Percentiles rank a stretch among this genome's conserved stretches.
Conservation (phyloP, 2,113 vertebrate genomes). For the Sceloporus undulatus region DNA sequence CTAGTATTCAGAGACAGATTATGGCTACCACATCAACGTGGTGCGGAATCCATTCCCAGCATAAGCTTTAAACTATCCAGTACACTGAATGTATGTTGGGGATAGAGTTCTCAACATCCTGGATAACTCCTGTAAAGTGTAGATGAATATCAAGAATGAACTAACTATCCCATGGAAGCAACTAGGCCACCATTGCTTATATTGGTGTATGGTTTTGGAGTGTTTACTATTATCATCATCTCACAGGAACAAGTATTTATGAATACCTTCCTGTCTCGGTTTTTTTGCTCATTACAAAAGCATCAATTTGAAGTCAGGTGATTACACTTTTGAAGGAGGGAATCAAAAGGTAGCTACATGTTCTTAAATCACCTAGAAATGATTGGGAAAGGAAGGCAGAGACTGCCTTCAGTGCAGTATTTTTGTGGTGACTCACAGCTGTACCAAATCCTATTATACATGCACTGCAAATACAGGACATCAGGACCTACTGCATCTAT, state of each 20-base stretch:
- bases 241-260: neutral
- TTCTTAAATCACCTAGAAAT: neutral
- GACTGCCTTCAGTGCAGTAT: slow-evolving; percentile 54
- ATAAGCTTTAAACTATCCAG: no score
- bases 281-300: neutral
- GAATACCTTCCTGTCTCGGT: no score
- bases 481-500: slow-evolving; percentile 53
- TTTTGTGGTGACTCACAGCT: slow-evolving; percentile 58
- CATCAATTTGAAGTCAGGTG: neutral
- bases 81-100: no score
- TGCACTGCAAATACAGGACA: slow-evolving; percentile 75
- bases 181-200: no score
- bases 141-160: no score
- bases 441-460: slow-evolving; percentile 70
- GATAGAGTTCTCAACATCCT: no score
- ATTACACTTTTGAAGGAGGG: neutral
- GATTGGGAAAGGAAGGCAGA: slow-evolving; percentile 8
- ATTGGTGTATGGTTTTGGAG: neutral
- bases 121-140: no score
- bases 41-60: no score
- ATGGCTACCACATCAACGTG: no score
- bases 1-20: neutral
- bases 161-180: no score
- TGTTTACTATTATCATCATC: neutral
- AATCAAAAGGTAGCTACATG: slow-evolving; percentile 4